Base-by-base conservation (phyloP, 2,113 vertebrate genomes). In the Scalopus aquaticus region DNA sequence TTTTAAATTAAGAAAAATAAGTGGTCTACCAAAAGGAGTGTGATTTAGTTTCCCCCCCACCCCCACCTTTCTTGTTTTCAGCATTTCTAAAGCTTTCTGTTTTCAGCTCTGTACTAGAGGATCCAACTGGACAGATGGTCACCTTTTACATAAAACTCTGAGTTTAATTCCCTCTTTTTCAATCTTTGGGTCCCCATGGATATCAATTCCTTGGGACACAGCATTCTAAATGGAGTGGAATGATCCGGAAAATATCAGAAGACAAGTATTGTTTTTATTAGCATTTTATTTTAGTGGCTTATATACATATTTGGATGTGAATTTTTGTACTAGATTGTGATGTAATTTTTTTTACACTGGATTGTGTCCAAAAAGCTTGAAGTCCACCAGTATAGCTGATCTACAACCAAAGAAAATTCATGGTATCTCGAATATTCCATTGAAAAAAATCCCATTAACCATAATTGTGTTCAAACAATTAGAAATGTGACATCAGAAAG, bases 1-100 rank as follows among this genome's bases (percentile, higher is more conserved):
- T 87, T 64, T 96, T 80, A 77, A 76, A 42, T 79, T 74, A 80
- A 93, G 44, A 82, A 90, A 90, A 81, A 77, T 54, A 81, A 28
- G 32, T 30, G n/a, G 42, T 32, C 65, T 81, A 81, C 35, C 72
- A 76, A 83, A 37, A 93, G 42, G 32, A 54, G 6, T 67, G 15
- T 62, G 56, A 65, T 22, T 56, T 56, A 56, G 54, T 22, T 22
- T 7, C 20, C 54, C 19, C 20, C 5, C 32, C 62, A 46, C 30
- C 13, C 83, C 44, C 20, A 32, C 60, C 20, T 83, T 82, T 73
- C 39, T 90, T 72, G 1, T 65, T 74, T 67, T 74, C 30, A 72
- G 7, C 26, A 11, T 64, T 88, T 95, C 69, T 88, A 54, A 78
- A 90, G 58, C 24, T 94, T 35, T 70, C 0, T 24, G 3, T 84